Base-by-base conservation (phyloP, 2,888 invertebrate species). In the Eristalinus sepulchralis region DNA sequence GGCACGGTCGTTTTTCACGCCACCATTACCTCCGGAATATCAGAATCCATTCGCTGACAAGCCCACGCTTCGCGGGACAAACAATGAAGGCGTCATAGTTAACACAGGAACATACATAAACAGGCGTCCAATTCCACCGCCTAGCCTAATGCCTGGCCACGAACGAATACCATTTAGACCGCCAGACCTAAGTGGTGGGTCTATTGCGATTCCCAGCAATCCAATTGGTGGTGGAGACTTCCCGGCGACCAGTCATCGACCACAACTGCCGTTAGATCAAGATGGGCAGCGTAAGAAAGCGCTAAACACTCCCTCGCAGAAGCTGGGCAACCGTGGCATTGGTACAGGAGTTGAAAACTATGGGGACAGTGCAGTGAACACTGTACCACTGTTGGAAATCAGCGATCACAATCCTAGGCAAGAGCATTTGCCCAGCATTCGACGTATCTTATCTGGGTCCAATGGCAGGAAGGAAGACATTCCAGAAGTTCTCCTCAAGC, bases 1-100 rank as follows among this genome's bases (percentile, higher is more conserved):
- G 24, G 96, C 96, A 36, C 93, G 97, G 79, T 94, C 95, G 13
- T 96, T 96, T 91, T 95, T 96, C 92, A 97, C 97, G 0, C 97
- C 97, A 0, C 97, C 97, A 0, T 92, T 97, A 88, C 97, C 97
- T 13, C 96, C 96, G 9, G 97, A 97, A 92, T 96, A 96, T 91
- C 94, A 95, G 85, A 96, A 97, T 93, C 97, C 97, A 0, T 97
- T 97, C 91, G 97, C 97, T n/a, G 97, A 97, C 91, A 97, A 97
- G 92, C 97, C 97, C 70, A 97, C 97, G 63, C 93, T 97, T 81
- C 94, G 97, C 90, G 96, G 96, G 89, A 94, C 95, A n/a, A 94
- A 95, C 89, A 94, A 94, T 39, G 95, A 95, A 59, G 92, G 93
- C n/a, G 83, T 90, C 0, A 85, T 91, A 36, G 88, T 90, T 0